Conservation (phyloP, 2,888 invertebrate species). For the Aphidius colemani region DNA sequence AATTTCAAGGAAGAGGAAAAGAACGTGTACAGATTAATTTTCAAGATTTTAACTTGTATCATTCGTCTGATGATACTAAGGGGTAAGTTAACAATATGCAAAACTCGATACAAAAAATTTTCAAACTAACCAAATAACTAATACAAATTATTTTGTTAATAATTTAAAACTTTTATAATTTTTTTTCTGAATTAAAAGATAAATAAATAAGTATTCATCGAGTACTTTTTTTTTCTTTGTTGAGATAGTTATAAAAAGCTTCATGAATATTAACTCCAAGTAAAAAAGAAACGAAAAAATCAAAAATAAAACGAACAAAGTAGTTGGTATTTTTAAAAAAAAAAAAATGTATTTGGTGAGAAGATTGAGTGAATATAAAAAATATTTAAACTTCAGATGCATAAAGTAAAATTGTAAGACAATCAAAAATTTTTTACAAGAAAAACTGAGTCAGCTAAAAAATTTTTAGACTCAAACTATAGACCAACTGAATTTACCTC, state of each 20-base stretch:
- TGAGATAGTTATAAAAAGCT: neutral
- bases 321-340: neutral
- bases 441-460: conserved; percentile 20
- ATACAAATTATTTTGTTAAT: conserved; percentile 2
- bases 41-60: conserved; percentile 81
- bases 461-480: conserved; percentile 7
- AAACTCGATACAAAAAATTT: too few species aligned
- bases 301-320: neutral
- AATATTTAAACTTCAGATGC: neutral
- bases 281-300: neutral
- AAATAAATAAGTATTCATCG: too few species aligned
- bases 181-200: too few species aligned
- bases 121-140: conserved; percentile 50
- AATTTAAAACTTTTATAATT: neutral
- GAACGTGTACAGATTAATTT: conserved; percentile 86
- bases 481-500: too few species aligned
- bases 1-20: conserved; percentile 84
- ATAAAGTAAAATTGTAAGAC: conserved; percentile 14
- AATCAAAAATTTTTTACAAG: conserved; percentile 13
- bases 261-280: neutral
- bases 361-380: neutral
- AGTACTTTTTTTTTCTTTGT: too few species aligned
- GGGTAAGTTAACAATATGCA: conserved; percentile 63
- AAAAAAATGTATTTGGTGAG: too few species aligned
- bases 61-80: conserved; percentile 66